Evolutionary conservation across 2,113 vertebrate genomes (phyloP), one percentile per base, ranked within the genome.

Genomic region (Colossoma macropomum): DNA sequence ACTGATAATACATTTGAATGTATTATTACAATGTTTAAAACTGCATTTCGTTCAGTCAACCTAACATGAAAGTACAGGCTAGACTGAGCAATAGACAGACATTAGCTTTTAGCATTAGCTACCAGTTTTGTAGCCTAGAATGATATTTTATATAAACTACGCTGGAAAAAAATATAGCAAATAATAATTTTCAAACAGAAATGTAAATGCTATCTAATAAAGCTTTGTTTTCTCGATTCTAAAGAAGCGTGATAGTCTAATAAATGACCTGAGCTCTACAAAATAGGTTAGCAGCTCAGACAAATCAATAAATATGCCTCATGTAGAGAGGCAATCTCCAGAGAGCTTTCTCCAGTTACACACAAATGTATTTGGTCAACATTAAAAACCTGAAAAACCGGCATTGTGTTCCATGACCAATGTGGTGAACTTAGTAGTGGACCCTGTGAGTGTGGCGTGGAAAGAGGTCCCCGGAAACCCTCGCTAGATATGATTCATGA

Each of bases 281-380:
- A 82, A 82, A 66, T 62, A 69, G 73, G 23, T 88, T 89, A 85
- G 30, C 50, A 72, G 66, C 75, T 54, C 30, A n/a, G 68, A 87
- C 68, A 82, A 84, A 81, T 81, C 77, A 74, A 56, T 80, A 79
- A 72, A 76, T 66, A 81, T 85, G 86, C 25, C 30, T 87, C 50
- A 63, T 41, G 41, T 76, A 81, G 34, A 83, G 73, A 78, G 30
- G 65, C 69, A 28, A 60, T 84, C 76, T 89, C 79, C 79, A 79
- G 34, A 50, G 27, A 74, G 70, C 60, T 89, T 82, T 85, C 87
- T 89, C 87, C 41, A 80, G 83, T 89, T 90, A 87, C 87, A 89
- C 81, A 75, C 75, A 81, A 74, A 81, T 83, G 84, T 84, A 87
- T 87, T 86, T 91, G 30, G 86, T 81, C 84, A 71, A 91, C 86